Evolutionary conservation across 2,888 invertebrate species (phyloP).

Genomic region (Alitta virens): DNA sequence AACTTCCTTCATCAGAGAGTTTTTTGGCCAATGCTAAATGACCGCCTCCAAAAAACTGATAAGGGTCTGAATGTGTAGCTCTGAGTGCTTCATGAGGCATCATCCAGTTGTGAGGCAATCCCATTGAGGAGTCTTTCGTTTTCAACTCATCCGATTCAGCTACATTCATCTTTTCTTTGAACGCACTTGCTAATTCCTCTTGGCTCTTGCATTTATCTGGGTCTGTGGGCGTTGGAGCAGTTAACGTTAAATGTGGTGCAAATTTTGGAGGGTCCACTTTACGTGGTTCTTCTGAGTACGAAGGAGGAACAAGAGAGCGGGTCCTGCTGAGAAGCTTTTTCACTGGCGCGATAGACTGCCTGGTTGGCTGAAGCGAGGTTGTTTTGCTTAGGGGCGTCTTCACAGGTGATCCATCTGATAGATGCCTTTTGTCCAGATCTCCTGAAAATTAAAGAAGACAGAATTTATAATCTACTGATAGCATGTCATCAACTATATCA

Average conservation of each 20-base stretch:
- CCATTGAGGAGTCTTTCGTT: slow-evolving; percentile 24
- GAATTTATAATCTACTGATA: too few relatives aligned
- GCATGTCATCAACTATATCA: too few relatives aligned
- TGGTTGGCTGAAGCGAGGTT: slow-evolving; percentile 33
- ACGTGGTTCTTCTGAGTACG: neutral
- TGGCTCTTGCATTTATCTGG: slow-evolving; percentile 26
- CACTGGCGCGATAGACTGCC: slow-evolving; percentile 29
- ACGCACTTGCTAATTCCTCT: slow-evolving; percentile 32
- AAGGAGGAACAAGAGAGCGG: slow-evolving; percentile 12
- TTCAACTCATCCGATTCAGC: slow-evolving; percentile 24
- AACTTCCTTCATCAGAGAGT: slow-evolving; percentile 56
- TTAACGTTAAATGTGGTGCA: slow-evolving; percentile 2
- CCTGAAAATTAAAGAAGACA: too few relatives aligned
- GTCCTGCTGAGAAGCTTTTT: slow-evolving; percentile 14
- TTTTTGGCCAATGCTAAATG: slow-evolving; percentile 57
- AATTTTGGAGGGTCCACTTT: neutral
- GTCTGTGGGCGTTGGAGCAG: neutral
- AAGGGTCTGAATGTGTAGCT: slow-evolving; percentile 21
- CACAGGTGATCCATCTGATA: slow-evolving; percentile 32
- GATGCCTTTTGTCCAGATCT: slow-evolving; percentile 56
- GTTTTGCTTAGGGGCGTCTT: slow-evolving; percentile 57
- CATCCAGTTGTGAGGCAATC: neutral
- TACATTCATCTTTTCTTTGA: slow-evolving; percentile 29
- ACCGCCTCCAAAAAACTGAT: slow-evolving; percentile 38
- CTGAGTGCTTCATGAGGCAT: slow-evolving; percentile 12